Percentiles rank a stretch among this genome's conserved stretches.
Evolutionary conservation across 1,140 invertebrate genomes (phyloP).

Genomic region (Drosophila albomicans): DNA sequence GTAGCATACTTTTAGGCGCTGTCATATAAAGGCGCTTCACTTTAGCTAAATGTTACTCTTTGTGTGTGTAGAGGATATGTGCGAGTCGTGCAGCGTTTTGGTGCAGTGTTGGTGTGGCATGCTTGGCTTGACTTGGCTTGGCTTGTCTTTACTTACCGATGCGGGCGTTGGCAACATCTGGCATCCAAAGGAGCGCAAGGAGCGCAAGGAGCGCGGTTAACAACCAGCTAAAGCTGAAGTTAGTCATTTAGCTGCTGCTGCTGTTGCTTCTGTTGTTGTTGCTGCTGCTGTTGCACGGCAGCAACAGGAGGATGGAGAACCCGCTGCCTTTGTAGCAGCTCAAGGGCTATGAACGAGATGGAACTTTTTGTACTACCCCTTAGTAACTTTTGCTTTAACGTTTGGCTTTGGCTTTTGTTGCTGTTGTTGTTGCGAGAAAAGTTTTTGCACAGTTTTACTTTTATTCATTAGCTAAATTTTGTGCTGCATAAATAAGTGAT

Average conservation of each 20-base stretch:
- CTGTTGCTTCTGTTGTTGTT: conserved; percentile 25
- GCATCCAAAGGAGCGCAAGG: conserved; percentile 45
- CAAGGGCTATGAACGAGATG: neutral
- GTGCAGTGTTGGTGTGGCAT: neutral
- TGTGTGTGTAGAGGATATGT: neutral
- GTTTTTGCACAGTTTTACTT: conserved; percentile 72
- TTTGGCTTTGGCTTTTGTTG: conserved; percentile 31
- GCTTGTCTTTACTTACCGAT: conserved; percentile 70
- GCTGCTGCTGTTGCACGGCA: neutral
- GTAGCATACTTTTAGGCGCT: conserved; percentile 13
- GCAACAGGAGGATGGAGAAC: neutral
- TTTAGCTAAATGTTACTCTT: neutral
- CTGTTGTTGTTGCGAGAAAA: conserved; percentile 39
- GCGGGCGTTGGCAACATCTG: conserved; percentile 65
- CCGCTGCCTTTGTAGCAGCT: conserved; percentile 9
- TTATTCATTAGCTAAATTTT: conserved; percentile 81
- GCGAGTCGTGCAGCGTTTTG: neutral
- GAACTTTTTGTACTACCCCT: conserved; percentile 31
- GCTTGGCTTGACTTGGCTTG: conserved; percentile 2
- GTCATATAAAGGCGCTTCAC: too few species aligned
- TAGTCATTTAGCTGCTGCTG: conserved; percentile 53
- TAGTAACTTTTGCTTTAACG: conserved; percentile 57
- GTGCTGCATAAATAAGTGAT: conserved; percentile 79
- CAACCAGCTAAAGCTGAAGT: conserved; percentile 59
- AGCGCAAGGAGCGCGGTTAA: conserved; percentile 53